Evolutionary conservation across 2,888 invertebrate genomes (phyloP).

Genomic region (Polyploca ridens): DNA sequence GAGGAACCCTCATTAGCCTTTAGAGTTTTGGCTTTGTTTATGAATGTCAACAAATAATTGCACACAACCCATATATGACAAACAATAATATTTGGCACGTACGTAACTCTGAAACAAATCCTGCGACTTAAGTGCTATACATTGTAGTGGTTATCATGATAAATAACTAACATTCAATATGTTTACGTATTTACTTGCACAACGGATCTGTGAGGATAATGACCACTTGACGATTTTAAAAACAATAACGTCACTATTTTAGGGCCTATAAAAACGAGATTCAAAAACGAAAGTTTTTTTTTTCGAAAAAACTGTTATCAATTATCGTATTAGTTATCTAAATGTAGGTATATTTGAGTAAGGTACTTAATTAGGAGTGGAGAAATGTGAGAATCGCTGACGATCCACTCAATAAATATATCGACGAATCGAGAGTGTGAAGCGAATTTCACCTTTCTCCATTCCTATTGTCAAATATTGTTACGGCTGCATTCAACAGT

Average conservation of each 20-base stretch:
- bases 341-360: conserved; percentile 52
- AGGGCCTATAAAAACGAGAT: conserved; percentile 47
- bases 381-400: conserved; percentile 22
- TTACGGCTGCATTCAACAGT: conserved; percentile 44
- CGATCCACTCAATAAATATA: background rate
- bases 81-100: conserved; percentile 56
- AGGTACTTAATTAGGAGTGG: conserved; percentile 36
- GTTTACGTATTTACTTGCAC: conserved; percentile 60
- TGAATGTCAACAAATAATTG: background rate
- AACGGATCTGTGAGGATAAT: conserved; percentile 22
- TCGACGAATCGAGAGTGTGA: background rate
- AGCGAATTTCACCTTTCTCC: conserved; percentile 20
- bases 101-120: conserved; percentile 41
- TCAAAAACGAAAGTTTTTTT: conserved; percentile 45
- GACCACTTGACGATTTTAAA: conserved; percentile 28
- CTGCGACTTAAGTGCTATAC: conserved; percentile 51
- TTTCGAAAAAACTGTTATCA: conserved; percentile 48
- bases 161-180: conserved; percentile 59
- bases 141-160: conserved; percentile 47
- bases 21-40: background rate
- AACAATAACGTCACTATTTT: conserved; percentile 46
- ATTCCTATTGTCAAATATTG: conserved; percentile 40
- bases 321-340: conserved; percentile 54
- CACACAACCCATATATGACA: conserved; percentile 15
- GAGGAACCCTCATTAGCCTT: background rate